phyloP scores from a whole-genome alignment of 2,797 vertebrate genomes.

The Microtus californicus region DNA sequence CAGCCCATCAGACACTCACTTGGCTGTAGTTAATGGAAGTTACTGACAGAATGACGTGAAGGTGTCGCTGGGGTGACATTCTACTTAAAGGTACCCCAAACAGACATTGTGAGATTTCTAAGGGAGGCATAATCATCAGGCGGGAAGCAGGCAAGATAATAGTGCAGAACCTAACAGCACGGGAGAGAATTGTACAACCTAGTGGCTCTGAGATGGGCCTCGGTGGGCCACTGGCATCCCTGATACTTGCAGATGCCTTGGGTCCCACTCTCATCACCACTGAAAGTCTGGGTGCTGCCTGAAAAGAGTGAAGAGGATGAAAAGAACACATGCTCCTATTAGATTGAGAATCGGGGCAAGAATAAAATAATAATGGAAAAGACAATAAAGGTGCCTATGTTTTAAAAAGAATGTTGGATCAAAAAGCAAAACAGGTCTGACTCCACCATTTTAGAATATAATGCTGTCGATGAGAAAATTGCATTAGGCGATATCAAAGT shows the following conservation, averaged over 20 bases:
- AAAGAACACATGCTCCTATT: not conserved
- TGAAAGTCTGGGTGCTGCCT: not conserved
- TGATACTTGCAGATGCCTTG: not conserved
- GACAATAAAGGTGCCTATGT: not conserved
- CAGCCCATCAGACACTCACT: slow-evolving; percentile 62
- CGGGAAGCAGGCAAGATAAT: slow-evolving; percentile 41
- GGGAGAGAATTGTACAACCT: slow-evolving; percentile 28
- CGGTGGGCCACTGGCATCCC: not conserved
- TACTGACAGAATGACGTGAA: slow-evolving; percentile 57
- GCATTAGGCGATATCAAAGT: not conserved
- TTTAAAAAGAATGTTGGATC: not conserved
- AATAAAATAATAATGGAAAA: not conserved
- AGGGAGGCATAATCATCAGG: slow-evolving; percentile 57
- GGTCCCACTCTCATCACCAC: not conserved
- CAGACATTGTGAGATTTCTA: slow-evolving; percentile 66
- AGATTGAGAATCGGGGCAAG: not conserved
- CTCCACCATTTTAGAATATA: not conserved
- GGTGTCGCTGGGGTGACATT: slow-evolving; percentile 71
- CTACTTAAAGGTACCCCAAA: slow-evolving; percentile 67
- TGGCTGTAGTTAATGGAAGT: slow-evolving; percentile 74
- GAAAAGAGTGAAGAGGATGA: not conserved
- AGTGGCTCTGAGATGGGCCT: slow-evolving; percentile 15
- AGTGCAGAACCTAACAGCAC: slow-evolving; percentile 56
- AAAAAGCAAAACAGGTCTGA: not conserved
- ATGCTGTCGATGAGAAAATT: not conserved